Conservation (phyloP, 2,797 vertebrate species). For the Choloepus didactylus region DNA sequence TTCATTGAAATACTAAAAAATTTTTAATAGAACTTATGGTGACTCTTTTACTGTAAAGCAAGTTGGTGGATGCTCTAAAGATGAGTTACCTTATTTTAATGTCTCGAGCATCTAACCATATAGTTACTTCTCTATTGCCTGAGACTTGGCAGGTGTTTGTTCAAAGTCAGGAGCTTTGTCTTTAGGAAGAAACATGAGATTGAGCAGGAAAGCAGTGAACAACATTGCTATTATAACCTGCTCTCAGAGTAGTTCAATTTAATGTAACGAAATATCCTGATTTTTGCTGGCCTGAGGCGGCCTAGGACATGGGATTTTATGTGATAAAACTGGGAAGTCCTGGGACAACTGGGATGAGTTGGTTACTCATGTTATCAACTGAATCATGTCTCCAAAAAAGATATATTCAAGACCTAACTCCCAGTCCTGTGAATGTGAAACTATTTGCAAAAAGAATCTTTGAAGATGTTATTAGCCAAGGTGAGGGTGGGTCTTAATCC, state of each 20-base stretch:
- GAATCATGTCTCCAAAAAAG: too few species aligned
- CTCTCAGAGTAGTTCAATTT: not conserved
- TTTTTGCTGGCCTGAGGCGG: not conserved
- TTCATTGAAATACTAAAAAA: not conserved
- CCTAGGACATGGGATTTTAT: not conserved
- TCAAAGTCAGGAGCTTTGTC: not conserved
- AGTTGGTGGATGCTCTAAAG: not conserved
- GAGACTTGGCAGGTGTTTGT: not conserved
- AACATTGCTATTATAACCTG: not conserved
- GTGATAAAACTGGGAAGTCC: not conserved
- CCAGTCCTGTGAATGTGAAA: too few species aligned
- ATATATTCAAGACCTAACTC: too few species aligned
- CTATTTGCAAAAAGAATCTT: too few species aligned
- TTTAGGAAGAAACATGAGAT: not conserved
- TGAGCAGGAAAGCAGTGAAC: not conserved
- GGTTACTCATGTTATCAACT: not conserved
- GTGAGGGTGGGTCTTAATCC: too few species aligned
- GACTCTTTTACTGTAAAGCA: not conserved
- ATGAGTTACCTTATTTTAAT: not conserved
- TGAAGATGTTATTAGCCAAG: too few species aligned
- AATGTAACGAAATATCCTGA: rapidly evolving
- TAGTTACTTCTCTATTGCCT: not conserved
- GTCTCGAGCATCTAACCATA: not conserved
- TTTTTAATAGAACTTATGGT: not conserved
- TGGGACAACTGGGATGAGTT: not conserved